Conservation (phyloP, 2,797 vertebrate genomes). For the Artibeus lituratus region DNA sequence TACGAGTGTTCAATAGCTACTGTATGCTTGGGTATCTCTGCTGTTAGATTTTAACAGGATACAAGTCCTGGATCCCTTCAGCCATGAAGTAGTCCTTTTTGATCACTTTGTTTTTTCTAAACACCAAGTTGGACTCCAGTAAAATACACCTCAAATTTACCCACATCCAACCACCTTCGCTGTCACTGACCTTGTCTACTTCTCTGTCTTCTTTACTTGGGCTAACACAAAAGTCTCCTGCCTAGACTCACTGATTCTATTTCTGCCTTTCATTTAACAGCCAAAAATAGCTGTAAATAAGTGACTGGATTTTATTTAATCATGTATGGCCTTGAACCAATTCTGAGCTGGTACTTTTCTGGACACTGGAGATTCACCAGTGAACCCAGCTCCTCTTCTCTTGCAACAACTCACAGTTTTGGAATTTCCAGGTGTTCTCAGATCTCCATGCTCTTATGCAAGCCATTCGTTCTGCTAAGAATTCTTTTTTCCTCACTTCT, state of each 20-base stretch:
- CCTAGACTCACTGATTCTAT: background rate
- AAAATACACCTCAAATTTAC: background rate
- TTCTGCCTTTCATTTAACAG: background rate
- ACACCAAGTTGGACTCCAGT: background rate
- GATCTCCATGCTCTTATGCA: background rate
- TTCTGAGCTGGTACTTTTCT: background rate
- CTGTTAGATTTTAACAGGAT: background rate
- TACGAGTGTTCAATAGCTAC: background rate
- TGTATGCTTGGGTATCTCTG: background rate
- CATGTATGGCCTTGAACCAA: background rate
- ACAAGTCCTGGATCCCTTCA: background rate
- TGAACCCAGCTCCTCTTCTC: background rate
- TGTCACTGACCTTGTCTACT: background rate
- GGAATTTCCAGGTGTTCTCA: background rate
- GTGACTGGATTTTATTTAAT: background rate
- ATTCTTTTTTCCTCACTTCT: background rate
- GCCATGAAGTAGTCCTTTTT: background rate
- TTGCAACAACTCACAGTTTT: background rate
- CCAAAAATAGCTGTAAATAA: background rate
- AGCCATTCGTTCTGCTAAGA: background rate
- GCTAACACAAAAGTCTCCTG: background rate
- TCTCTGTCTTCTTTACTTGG: background rate
- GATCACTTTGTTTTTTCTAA: background rate
- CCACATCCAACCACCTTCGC: background rate
- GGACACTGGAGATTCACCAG: background rate